phyloP scores from a whole-genome alignment of 2,113 vertebrate genomes.

The Daphoenositta chrysoptera region DNA sequence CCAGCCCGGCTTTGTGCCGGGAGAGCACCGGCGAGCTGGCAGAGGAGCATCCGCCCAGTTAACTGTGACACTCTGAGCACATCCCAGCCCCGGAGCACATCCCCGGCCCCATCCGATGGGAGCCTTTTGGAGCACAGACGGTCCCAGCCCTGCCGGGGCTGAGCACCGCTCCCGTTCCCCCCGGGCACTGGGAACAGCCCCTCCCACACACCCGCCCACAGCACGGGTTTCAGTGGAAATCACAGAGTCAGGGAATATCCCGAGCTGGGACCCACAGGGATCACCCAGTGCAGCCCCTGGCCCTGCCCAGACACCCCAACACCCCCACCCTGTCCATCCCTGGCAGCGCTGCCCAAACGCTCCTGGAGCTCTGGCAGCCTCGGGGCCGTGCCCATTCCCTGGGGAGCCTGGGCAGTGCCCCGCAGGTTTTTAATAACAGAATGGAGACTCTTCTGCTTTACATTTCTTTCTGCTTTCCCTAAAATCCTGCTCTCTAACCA shows the following conservation, averaged over 20 bases:
- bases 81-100: neutral
- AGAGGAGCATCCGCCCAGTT: no score
- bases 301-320: neutral
- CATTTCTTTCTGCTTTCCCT: neutral
- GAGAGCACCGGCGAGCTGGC: no score
- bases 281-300: rapidly evolving
- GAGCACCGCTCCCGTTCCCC: neutral
- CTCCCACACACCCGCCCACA: neutral
- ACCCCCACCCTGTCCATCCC: neutral
- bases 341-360: rapidly evolving
- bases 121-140: neutral
- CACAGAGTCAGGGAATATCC: neutral
- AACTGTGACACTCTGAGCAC: no score
- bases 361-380: neutral
- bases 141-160: neutral
- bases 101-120: neutral
- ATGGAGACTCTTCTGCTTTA: neutral
- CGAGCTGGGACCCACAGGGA: neutral
- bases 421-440: neutral
- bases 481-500: neutral
- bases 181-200: neutral
- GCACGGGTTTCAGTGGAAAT: neutral
- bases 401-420: neutral
- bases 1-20: no score
- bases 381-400: neutral